A percentile compares a stretch with the other conserved stretches of the same genome.
Evolutionary conservation across 2,888 invertebrate genomes (phyloP).

Genomic region (Xestia sexstrigata): DNA sequence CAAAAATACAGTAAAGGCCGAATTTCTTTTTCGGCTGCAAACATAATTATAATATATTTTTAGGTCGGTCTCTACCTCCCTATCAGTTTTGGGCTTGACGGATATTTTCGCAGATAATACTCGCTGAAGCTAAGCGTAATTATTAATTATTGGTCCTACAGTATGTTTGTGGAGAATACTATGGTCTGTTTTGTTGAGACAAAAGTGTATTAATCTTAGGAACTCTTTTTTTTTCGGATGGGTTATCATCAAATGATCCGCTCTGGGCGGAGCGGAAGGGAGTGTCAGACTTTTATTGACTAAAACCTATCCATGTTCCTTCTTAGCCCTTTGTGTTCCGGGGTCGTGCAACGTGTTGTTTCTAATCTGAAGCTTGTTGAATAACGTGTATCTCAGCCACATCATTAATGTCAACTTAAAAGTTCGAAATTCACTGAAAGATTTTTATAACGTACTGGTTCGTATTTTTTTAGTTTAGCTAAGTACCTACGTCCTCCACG

Average conservation of each 20-base stretch:
- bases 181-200: neutral
- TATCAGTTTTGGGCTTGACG: conserved; percentile 41
- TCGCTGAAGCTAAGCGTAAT: conserved; percentile 42
- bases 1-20: neutral
- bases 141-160: conserved; percentile 47
- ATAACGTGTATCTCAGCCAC: neutral
- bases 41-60: neutral
- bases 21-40: neutral
- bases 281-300: too few relatives aligned
- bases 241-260: too few relatives aligned
- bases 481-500: neutral
- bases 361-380: too few relatives aligned
- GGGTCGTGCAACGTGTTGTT: too few relatives aligned
- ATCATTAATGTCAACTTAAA: neutral
- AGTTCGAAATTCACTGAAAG: neutral
- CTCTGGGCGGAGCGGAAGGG: too few relatives aligned
- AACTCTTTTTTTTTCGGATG: too few relatives aligned
- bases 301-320: too few relatives aligned
- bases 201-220: neutral
- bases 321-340: too few relatives aligned
- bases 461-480: neutral
- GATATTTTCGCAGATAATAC: conserved; percentile 54
- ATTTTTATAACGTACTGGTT: neutral
- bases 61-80: conserved; percentile 2
- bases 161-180: neutral